Evolutionary conservation across 2,797 vertebrate genomes (phyloP).

Genomic region (Bovichtus diacanthus): DNA sequence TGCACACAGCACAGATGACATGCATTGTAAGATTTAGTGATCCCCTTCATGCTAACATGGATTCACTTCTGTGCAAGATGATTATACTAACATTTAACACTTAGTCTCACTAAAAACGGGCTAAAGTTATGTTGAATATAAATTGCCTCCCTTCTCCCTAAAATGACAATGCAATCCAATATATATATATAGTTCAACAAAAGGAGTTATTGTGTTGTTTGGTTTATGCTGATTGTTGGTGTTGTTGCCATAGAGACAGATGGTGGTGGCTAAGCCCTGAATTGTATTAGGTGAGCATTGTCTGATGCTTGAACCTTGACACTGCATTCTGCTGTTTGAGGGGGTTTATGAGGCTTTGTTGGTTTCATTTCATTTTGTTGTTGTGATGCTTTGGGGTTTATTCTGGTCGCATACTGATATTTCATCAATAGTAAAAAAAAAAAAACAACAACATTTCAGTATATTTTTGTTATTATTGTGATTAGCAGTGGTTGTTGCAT

Average conservation of each 20-base stretch:
- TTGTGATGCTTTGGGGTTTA: not conserved
- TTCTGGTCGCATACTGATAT: not conserved
- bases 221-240: constrained; percentile 13
- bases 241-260: constrained; percentile 46
- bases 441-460: too few species aligned
- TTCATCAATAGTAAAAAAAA: not conserved
- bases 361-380: not conserved
- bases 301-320: not conserved
- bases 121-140: not conserved
- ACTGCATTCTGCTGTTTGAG: constrained; percentile 8
- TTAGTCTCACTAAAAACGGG: not conserved
- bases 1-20: not conserved
- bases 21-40: not conserved
- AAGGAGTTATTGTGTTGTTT: not conserved
- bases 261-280: constrained; percentile 14
- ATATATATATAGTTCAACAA: not conserved
- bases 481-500: not conserved
- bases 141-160: too few species aligned
- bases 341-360: not conserved
- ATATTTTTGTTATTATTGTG: not conserved
- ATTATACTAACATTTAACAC: not conserved
- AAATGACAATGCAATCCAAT: too few species aligned
- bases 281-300: constrained; percentile 2
- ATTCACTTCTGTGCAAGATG: not conserved
- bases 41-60: not conserved